These are phyloP conservation scores for Cladorhizidae sp. DNA, from an alignment of 37 sponge, comb jelly and placozoan genomes.

Conservation along the genomic window DNA sequence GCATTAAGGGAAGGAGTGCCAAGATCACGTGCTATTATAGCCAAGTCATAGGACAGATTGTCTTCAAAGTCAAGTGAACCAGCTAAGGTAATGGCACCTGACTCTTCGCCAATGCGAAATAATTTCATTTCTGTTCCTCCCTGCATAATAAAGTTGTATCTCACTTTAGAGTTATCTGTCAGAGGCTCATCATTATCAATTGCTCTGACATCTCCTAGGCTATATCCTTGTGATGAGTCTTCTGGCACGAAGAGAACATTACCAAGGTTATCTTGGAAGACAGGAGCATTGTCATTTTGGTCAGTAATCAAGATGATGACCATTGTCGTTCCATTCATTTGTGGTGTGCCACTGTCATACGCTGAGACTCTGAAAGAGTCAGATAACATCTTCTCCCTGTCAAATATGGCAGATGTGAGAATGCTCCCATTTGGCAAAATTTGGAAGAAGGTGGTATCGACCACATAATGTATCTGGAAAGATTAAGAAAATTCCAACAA, in stretches of 20 bases:
- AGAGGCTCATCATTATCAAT: conserved; percentile 31
- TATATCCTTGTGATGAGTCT: neutral
- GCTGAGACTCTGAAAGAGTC: conserved; percentile 15
- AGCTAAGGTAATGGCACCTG: conserved; percentile 55
- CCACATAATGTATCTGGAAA: conserved; percentile 28
- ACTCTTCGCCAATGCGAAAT: conserved; percentile 33
- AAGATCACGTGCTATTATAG: conserved; percentile 46
- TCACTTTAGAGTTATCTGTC: conserved; percentile 36
- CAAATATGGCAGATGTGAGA: neutral
- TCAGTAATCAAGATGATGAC: conserved; percentile 48
- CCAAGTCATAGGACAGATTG: neutral
- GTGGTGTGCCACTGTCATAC: conserved; percentile 14
- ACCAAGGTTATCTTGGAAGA: conserved; percentile 14
- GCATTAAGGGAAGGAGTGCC: conserved; percentile 36
- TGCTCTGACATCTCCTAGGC: conserved; percentile 6
- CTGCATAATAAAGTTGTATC: conserved; percentile 23
- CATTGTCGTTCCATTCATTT: neutral
- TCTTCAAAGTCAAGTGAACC: conserved; percentile 29
- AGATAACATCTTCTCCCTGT: conserved; percentile 19
- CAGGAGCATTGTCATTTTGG: conserved; percentile 60
- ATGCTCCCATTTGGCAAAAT: conserved; percentile 26
- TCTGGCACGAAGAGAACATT: neutral
- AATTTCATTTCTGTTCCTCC: conserved; percentile 25
- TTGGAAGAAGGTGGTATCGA: conserved; percentile 4
- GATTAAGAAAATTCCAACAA: too few species aligned